Base-by-base conservation (phyloP, 1,140 invertebrate species). In the Drosophila carrolli region DNA sequence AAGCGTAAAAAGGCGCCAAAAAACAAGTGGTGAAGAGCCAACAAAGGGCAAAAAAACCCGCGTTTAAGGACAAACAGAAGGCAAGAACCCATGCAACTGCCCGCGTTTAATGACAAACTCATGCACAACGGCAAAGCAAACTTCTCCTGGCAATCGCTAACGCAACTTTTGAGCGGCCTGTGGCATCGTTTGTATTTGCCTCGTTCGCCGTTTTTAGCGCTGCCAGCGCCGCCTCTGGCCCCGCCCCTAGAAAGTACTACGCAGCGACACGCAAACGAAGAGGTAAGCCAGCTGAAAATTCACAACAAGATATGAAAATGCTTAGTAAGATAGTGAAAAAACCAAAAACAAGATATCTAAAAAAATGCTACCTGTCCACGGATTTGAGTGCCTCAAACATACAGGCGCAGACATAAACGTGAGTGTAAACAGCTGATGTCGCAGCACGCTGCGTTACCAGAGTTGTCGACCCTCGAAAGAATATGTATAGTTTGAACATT, bases 131-230 rank as follows among this genome's bases (percentile, higher is more conserved):
- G 43, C 70, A 63, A 50, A 48, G 47, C 75, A 53, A 70, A 63
- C 75, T 13, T 78, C 38, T 61, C 68, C 76, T 89, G 84, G 85
- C 76, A 77, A 35, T 41, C 68, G 57, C 61, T 89, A n/a, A 67
- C 68, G 38, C 62, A 70, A n/a, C 38, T 84, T n/a, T 16, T 89
- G n/a, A 55, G 68, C 35, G 58, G 58, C 13, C 40, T 84, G 37
- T 90, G 81, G 85, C 61, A 80, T 29, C 77, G 58, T 16, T 27
- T 84, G 13, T 89, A 73, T 63, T 75, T 62, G 44, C 74, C 75
- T 35, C 58, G 48, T 40, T 84, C 77, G 35, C 72, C 72, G 10
- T 72, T 60, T 50, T 44, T 75, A 48, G 77, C 84, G 7, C 54
- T 89, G 37, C 73, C 80, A 38, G 62, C 80, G n/a, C 67, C 80